Base-by-base conservation (phyloP, 2,888 invertebrate species). In the Spilarctia lutea region DNA sequence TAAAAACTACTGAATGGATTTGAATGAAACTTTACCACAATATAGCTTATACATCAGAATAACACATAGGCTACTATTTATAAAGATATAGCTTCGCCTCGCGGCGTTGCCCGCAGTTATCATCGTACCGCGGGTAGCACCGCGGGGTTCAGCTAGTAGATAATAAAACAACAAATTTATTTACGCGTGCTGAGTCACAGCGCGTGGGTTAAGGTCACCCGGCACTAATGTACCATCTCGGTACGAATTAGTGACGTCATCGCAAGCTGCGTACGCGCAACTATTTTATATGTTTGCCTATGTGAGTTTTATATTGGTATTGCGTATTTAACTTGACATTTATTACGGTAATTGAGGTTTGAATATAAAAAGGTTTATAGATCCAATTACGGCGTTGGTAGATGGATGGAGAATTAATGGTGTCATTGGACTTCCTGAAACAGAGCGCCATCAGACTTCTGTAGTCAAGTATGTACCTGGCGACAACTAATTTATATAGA, bases 171-270 rank as follows among this genome's bases (percentile, higher is more conserved):
- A 68, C 73, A 65, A 66, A 74, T 74, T 60, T 60, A 39, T 69
- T 39, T 74, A 66, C 65, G 71, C 45, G 10, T 16, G 65, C 68
- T 83, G 83, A 84, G 65, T 84, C 85, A 85, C 68, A 33, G 39
- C 13, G 83, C 83, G 86, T 86, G 81, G 84, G 85, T 81, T 83
- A 84, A 86, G 86, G 86, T 86, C 86, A 76, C 79, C 78, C 74
- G 77, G 79, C 81, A 76, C 81, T 79, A 82, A 78, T 81, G 70
- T 77, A 70, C 79, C 84, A 84, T 83, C 83, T 84, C 74, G 68
- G 63, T 71, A 73, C 68, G 67, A 76, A 65, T 11, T 68, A 13
- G 63, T 83, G 82, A 82, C 84, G 76, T 82, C 76, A 83, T 52
- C 72, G 30, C 24, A 13, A 39, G 48, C 45, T 70, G 75, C 72